phyloP scores from a whole-genome alignment of 2,797 vertebrate genomes.

The Chiroxiphia lanceolata region DNA sequence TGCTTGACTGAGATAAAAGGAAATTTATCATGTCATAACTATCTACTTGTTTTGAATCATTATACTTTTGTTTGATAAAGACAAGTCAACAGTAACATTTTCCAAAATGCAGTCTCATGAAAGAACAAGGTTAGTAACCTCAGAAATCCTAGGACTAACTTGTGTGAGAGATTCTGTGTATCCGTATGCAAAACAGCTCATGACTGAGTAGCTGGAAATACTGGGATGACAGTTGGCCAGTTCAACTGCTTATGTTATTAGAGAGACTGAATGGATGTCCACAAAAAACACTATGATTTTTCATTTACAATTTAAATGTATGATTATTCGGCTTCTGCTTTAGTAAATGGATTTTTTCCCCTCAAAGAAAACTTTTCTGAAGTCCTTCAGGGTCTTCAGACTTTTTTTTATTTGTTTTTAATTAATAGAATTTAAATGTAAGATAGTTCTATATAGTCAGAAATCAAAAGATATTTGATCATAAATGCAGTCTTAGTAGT shows the following conservation, averaged over 20 bases:
- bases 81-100: background rate
- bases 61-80: background rate
- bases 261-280: background rate
- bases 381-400: background rate
- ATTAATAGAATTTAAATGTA: background rate
- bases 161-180: background rate
- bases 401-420: constrained; percentile 6
- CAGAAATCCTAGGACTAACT: background rate
- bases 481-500: background rate
- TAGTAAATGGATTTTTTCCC: background rate
- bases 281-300: background rate
- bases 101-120: background rate
- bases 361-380: background rate
- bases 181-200: background rate
- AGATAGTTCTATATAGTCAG: background rate
- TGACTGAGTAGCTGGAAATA: background rate
- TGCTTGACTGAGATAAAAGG: background rate
- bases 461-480: background rate
- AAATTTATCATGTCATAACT: background rate
- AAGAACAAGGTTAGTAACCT: background rate
- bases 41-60: background rate
- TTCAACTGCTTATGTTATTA: background rate
- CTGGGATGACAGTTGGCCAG: background rate
- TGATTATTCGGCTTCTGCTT: background rate
- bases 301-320: background rate